Evolutionary conservation across 1,140 invertebrate species (phyloP), one percentile per base, ranked within the genome.

Genomic region (Physella acuta): DNA sequence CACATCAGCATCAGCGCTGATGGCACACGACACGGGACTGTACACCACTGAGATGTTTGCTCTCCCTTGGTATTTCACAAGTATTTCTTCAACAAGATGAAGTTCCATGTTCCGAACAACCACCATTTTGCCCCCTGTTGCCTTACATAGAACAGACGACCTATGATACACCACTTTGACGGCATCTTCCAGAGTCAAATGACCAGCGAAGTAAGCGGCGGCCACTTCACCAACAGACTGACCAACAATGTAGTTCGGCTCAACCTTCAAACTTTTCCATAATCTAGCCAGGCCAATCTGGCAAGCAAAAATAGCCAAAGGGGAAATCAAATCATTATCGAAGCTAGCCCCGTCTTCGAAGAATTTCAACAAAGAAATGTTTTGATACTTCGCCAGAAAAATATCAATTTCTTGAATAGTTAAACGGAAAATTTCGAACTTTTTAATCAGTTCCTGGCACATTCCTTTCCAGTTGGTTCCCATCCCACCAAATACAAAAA

Each of bases 181-280:
- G 30, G 79, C 78, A 26, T 75, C 64, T 34, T 69, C 24, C n/a
- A 81, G 61, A n/a, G 71, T 64, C 24, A 79, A 30, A 44, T 36
- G 44, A 1, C 78, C 78, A 39, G 72, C 31, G 26, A 73, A 55
- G 66, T 76, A 72, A 34, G 78, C 76, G 1, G 78, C 78, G 1
- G 78, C 78, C 26, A 81, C 79, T 56, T 81, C 79, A 1, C 79
- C 79, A 1, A 81, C 75, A 0, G 76, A 79, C 62, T 81, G 78
- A 0, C 80, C 80, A 14, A 81, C 53, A 60, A 80, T 67, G n/a
- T 51, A 63, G 52, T 73, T 67, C 24, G 79, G 75, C n/a, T 14
- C 30, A 16, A 81, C 71, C 3, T 78, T 78, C 17, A 60, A 58
- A 28, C 58, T 37, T 33, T 69, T 65, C 78, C 78, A 81, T 16